phyloP scores from a whole-genome alignment of 2,888 invertebrate species.

The Polia nebulosa region DNA sequence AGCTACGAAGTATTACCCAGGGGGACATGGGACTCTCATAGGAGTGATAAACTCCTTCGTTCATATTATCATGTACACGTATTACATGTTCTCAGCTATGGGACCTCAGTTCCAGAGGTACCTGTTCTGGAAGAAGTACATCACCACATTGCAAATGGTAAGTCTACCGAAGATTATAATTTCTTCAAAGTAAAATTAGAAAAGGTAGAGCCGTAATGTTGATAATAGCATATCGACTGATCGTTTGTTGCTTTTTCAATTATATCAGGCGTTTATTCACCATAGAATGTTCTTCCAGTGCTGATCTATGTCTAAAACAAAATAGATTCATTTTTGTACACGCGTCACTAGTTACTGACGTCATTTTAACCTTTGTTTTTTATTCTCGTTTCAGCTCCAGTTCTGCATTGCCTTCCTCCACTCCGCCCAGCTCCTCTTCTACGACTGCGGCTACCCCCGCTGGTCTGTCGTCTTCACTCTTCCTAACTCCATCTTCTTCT shows the following conservation, averaged over 20 bases:
- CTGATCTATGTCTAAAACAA: neutral
- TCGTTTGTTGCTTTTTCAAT: neutral
- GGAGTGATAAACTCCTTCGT: constrained; percentile 98
- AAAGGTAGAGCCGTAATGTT: neutral
- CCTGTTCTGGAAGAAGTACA: constrained; percentile 98
- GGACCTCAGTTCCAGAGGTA: constrained; percentile 97
- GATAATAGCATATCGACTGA: neutral
- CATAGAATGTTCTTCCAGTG: neutral
- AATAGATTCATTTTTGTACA: neutral
- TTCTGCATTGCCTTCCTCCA: constrained; percentile 97
- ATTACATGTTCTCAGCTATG: constrained; percentile 97
- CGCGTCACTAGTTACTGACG: neutral
- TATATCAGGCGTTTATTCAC: neutral
- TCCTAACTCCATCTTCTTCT: constrained; percentile 98
- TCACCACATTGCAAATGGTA: constrained; percentile 93
- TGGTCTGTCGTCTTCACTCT: constrained; percentile 96
- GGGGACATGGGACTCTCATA: constrained; percentile 97
- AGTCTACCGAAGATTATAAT: constrained; percentile 23
- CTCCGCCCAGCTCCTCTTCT: constrained; percentile 95
- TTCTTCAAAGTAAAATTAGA: neutral
- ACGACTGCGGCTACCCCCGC: constrained; percentile 97
- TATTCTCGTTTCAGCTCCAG: constrained; percentile 93
- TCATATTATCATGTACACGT: constrained; percentile 98
- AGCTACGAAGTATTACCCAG: constrained; percentile 96
- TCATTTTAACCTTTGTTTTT: neutral